Conservation (phyloP, 2,797 vertebrate species). For the Danio kyathit region DNA sequence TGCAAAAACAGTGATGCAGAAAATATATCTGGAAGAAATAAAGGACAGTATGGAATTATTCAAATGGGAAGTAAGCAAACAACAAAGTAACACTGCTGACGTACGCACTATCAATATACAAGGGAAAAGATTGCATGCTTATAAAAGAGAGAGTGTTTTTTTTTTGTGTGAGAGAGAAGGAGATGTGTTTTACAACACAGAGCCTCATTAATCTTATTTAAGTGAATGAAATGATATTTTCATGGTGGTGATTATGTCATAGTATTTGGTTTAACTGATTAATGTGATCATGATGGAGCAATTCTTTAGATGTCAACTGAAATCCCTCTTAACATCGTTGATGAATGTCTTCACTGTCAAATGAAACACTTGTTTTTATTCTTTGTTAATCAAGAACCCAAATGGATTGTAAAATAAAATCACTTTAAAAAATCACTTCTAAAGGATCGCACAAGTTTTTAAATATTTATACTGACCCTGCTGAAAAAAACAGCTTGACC, state of each 20-base stretch:
- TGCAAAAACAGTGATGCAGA: background rate
- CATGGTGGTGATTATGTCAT: conserved; percentile 51
- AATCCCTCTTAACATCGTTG: background rate
- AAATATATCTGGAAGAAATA: background rate
- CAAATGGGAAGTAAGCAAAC: background rate
- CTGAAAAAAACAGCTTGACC: too few relatives aligned
- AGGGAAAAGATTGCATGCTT: conserved; percentile 4
- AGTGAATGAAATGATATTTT: conserved; percentile 55
- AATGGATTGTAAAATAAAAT: background rate
- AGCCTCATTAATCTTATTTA: conserved; percentile 57
- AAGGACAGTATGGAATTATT: conserved; percentile 11
- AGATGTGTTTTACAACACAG: conserved; percentile 48
- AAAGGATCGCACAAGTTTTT: background rate
- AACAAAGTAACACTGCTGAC: background rate
- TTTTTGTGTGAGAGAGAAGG: conserved; percentile 45
- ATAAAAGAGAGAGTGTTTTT: conserved; percentile 59
- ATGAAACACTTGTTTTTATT: background rate
- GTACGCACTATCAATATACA: background rate
- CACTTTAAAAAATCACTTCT: background rate
- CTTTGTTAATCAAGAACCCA: background rate
- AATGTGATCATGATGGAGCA: conserved; percentile 36
- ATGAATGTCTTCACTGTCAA: conserved; percentile 8
- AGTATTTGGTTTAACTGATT: conserved; percentile 47
- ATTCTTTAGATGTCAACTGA: conserved; percentile 23
- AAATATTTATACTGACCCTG: background rate